Percentiles rank a stretch among this genome's conserved stretches.
Conservation (phyloP, 2,888 invertebrate species). For the Xylota segnis region DNA sequence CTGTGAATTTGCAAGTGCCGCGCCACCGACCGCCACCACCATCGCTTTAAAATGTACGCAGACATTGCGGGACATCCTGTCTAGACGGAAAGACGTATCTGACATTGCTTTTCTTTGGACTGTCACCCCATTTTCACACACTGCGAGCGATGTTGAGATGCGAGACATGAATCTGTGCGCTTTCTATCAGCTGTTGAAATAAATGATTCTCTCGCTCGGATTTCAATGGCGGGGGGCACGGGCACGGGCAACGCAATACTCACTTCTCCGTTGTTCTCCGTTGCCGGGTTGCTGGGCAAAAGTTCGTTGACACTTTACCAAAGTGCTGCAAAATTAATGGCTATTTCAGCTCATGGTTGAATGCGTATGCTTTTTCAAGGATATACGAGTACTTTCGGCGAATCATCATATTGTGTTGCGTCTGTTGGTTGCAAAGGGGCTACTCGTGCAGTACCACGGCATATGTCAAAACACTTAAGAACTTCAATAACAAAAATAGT, state of each 20-base stretch:
- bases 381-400: conserved; percentile 9
- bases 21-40: background rate
- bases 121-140: conserved; percentile 67
- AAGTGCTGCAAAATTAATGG: conserved; percentile 48
- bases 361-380: conserved; percentile 27
- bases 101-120: conserved; percentile 64
- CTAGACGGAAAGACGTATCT: conserved; percentile 67
- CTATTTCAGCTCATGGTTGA: conserved; percentile 20
- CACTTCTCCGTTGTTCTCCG: conserved; percentile 23
- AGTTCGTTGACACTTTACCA: conserved; percentile 59
- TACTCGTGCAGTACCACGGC: conserved; percentile 38
- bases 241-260: conserved; percentile 11
- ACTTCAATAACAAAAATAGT: conserved; percentile 70
- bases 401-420: conserved; percentile 39
- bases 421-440: conserved; percentile 10
- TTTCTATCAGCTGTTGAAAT: conserved; percentile 68
- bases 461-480: conserved; percentile 72
- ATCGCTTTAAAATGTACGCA: conserved; percentile 44
- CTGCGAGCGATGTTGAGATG: conserved; percentile 1
- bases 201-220: conserved; percentile 39
- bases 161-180: conserved; percentile 45
- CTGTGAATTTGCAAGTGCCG: conserved; percentile 58
- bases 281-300: conserved; percentile 20
- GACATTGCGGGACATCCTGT: conserved; percentile 74
- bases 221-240: conserved; percentile 35